Percentiles rank a stretch among this genome's conserved stretches.
Conservation (phyloP, 2,113 vertebrate genomes). For the Proterorhinus semilunaris region DNA sequence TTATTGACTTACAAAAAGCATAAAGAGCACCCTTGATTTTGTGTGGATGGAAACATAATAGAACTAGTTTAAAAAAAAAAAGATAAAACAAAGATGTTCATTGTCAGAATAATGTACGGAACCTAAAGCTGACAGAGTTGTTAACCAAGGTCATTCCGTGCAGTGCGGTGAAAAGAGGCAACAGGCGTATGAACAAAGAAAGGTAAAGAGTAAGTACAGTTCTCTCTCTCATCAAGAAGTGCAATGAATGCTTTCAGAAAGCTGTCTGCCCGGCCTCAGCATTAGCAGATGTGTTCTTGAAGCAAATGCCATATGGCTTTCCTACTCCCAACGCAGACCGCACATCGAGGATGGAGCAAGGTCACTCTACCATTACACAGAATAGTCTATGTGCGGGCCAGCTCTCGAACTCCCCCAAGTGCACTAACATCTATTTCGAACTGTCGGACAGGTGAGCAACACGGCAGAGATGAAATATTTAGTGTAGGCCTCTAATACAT, state of each 20-base stretch:
- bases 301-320: constrained; percentile 22
- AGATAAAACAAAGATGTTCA: no score
- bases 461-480: constrained; percentile 7
- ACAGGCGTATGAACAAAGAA: neutral
- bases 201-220: neutral
- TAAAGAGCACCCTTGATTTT: no score
- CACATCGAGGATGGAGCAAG: constrained; percentile 42
- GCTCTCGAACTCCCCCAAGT: neutral
- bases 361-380: constrained; percentile 33
- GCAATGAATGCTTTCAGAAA: constrained; percentile 4
- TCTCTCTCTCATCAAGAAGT: neutral
- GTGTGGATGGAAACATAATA: no score
- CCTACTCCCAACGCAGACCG: constrained; percentile 34
- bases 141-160: neutral
- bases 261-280: neutral
- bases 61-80: no score
- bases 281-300: constrained; percentile 12
- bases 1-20: no score
- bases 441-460: constrained; percentile 19
- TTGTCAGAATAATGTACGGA: no score
- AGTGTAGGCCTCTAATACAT: neutral
- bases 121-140: neutral
- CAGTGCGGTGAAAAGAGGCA: neutral
- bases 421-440: constrained; percentile 14
- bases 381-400: constrained; percentile 27